Conservation (phyloP, 1,140 invertebrate species). For the Drosophila biarmipes region DNA sequence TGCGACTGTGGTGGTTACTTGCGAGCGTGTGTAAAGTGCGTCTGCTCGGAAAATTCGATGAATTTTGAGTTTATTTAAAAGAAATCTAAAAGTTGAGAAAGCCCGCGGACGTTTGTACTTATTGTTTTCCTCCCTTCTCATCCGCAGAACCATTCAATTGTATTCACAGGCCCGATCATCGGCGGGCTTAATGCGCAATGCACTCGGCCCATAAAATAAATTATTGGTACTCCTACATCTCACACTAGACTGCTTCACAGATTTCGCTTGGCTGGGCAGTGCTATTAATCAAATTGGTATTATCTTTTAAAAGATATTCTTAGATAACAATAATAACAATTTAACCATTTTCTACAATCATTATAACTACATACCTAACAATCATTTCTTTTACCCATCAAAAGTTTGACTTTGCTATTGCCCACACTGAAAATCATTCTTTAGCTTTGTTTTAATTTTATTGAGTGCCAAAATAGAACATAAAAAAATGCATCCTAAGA, state of each 20-base stretch:
- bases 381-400: too few relatives aligned
- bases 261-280: constrained; percentile 10
- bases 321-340: too few relatives aligned
- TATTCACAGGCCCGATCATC: constrained; percentile 16
- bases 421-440: too few relatives aligned
- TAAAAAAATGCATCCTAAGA: neutral
- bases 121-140: constrained; percentile 32
- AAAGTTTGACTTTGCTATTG: too few relatives aligned
- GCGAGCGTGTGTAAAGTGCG: constrained; percentile 70
- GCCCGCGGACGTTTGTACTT: constrained; percentile 55
- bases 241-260: constrained; percentile 11
- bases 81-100: constrained; percentile 63
- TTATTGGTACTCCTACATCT: constrained; percentile 26
- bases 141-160: constrained; percentile 14
- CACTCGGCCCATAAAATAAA: constrained; percentile 42
- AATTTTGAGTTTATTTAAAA: constrained; percentile 82
- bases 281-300: constrained; percentile 8
- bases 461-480: neutral
- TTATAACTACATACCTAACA: too few relatives aligned
- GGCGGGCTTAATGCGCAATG: constrained; percentile 12
- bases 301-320: too few relatives aligned
- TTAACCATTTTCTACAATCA: too few relatives aligned
- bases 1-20: constrained; percentile 16
- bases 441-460: neutral
- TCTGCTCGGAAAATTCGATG: constrained; percentile 77